Conservation (phyloP, 2,797 vertebrate species). For the Epinephelus awoara region DNA sequence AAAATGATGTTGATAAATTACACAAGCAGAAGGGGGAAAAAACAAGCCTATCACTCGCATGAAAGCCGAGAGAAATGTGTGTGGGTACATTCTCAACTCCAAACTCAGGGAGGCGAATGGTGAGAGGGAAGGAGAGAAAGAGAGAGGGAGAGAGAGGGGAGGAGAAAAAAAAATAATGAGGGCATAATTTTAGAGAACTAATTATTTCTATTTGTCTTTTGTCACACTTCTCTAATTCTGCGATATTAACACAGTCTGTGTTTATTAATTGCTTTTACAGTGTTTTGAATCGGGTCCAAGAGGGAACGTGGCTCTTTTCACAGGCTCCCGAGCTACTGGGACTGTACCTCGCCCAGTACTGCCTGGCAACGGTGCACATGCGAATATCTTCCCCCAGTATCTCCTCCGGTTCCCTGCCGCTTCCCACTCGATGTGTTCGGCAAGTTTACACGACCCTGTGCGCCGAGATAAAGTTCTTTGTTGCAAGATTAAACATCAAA, state of each 20-base stretch:
- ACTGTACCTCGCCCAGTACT: slow-evolving; percentile 90
- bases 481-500: slow-evolving; percentile 99
- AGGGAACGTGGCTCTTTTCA: slow-evolving; percentile 94
- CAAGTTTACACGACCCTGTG: slow-evolving; percentile 96
- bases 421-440: slow-evolving; percentile 92
- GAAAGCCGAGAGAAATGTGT: slow-evolving; percentile 88
- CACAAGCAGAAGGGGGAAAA: slow-evolving; percentile 78
- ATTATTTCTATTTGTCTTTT: slow-evolving; percentile 99
- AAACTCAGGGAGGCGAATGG: slow-evolving; percentile 68
- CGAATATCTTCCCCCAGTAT: slow-evolving; percentile 86
- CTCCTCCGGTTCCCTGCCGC: slow-evolving; percentile 88
- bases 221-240: slow-evolving; percentile 99
- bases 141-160: slow-evolving; percentile 22
- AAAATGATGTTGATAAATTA: slow-evolving; percentile 88
- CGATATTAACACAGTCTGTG: slow-evolving; percentile 99
- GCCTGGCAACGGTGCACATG: slow-evolving; percentile 86
- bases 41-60: slow-evolving; percentile 82
- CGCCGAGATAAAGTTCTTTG: slow-evolving; percentile 99
- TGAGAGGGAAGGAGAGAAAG: slow-evolving; percentile 19
- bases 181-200: slow-evolving; percentile 99
- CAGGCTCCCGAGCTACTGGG: slow-evolving; percentile 91
- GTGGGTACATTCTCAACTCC: slow-evolving; percentile 86
- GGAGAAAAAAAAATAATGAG: slow-evolving; percentile 93
- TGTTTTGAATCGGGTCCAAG: slow-evolving; percentile 99
- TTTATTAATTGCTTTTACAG: slow-evolving; percentile 99